Evolutionary conservation across 1,140 invertebrate species (phyloP), one percentile per base, ranked within the genome.

Genomic region (Drosophila equinoxialis): DNA sequence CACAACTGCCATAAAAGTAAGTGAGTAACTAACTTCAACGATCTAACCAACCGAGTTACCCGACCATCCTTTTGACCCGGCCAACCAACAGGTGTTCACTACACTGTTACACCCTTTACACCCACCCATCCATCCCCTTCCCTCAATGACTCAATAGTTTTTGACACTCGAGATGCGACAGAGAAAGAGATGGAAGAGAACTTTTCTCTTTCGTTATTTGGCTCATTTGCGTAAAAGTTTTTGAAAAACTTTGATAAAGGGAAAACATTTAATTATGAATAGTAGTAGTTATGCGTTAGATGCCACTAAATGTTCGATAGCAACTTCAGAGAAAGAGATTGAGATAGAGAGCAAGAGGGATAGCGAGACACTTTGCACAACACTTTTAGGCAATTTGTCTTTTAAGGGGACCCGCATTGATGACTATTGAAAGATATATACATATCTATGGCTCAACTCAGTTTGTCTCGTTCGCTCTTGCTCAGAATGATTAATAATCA

Each of bases 401-500:
- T 74, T 51, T 17, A 7, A 17, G 45, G 74, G 23, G 58, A 63
- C 83, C 83, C 82, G 82, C 83, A 87, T 76, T 65, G 83, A 87
- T 86, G 66, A 64, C 67, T 72, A 59, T 57, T 63, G 20, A 5
- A 41, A 65, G 59, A 70, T 62, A 42, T 65, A 39, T 72, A 42
- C 62, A 39, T 72, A 65, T 59, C 33, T 48, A 37, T 23, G 59
- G 35, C 48, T 69, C 33, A 1, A 11, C 35, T 37, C 35, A 37
- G 35, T 37, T 37, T 37, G 59, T 26, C 48, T 69, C 33, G 3
- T 45, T 54, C 41, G 30, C 14, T 51, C 76, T 67, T 13, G 30
- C 30, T 35, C 30, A 11, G 41, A 78, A 78, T 89, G 84, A 89
- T 87, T 87, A 87, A 89, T 89, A 89, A 89, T 89, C 84, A 87